Percentiles rank a stretch among this genome's conserved stretches.
phyloP scores from a whole-genome alignment of 2,888 invertebrate genomes.

The Netelia virgata region DNA sequence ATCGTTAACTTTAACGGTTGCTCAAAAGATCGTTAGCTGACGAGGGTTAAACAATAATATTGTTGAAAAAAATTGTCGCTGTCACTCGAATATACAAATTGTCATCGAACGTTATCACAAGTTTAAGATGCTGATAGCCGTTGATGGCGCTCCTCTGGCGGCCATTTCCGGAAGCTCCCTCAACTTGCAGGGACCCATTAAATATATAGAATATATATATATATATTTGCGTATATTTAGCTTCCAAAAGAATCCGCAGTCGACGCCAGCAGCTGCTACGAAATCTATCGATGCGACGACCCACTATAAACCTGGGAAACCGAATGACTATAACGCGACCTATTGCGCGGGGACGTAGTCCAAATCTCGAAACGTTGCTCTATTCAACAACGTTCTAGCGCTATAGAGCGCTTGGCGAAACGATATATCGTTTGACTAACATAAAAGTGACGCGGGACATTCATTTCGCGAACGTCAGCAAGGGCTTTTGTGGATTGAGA shows the following conservation, averaged over 20 bases:
- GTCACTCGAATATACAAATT: too few relatives aligned
- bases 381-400: neutral
- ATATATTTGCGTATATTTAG: neutral
- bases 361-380: neutral
- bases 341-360: neutral
- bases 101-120: neutral
- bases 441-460: conserved; percentile 30
- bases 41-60: too few relatives aligned
- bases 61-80: too few relatives aligned
- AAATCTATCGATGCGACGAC: too few relatives aligned
- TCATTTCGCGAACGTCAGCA: conserved; percentile 20
- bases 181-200: neutral
- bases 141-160: neutral
- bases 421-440: conserved; percentile 31
- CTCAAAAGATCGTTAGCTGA: too few relatives aligned
- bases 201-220: neutral
- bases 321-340: too few relatives aligned
- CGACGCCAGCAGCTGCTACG: neutral
- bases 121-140: neutral
- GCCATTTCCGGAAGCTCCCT: neutral
- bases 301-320: too few relatives aligned
- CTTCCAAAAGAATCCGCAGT: neutral
- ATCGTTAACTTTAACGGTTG: too few relatives aligned
- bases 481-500: conserved; percentile 33
- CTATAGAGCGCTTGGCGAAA: conserved; percentile 37